Evolutionary conservation across 1,140 invertebrate species (phyloP), one percentile per base, ranked within the genome.

Genomic region (Drosophila erecta): DNA sequence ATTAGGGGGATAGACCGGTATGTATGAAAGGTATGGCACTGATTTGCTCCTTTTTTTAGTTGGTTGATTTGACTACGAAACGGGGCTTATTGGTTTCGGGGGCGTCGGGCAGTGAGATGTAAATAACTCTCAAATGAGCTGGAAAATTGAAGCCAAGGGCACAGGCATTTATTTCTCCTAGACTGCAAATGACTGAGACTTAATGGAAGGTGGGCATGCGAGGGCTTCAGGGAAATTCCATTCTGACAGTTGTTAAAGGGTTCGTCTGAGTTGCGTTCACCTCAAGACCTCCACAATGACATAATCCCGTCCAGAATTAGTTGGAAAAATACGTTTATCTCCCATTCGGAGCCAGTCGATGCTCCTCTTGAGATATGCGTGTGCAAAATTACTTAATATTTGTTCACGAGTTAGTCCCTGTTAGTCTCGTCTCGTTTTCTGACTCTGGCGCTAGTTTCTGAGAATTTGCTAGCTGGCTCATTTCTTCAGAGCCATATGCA

Each of bases 111-210:
- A 56, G 71, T 51, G 40, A 59, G 43, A 53, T 73, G 50, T 65
- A 57, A 62, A 69, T 69, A 58, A 44, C 65, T 60, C 50, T 64
- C 75, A 87, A 86, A 86, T 86, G 81, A 83, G 54, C 69, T 67
- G 79, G 79, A 86, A 86, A 87, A 86, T 71, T 86, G 74, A 87
- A 83, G 60, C 56, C 53, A 53, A 60, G 57, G 50, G 58, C 44
- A 53, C 37, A 55, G 59, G 60, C 60, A 60, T 56, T 64, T 56
- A 71, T 66, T 76, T 55, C 7, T 67, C 54, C 38, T 37, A 38
- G 56, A 40, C 50, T 41, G 43, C 41, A 41, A 56, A 70, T 72
- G 69, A 47, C 65, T 80, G 43, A n/a, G 22, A 56, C 53, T 62
- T 72, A 85, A 81, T 81, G 74, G 61, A 30, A 67, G 64, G 60